Evolutionary conservation across 2,797 vertebrate genomes (phyloP).

Genomic region (Sebastes reedi): DNA sequence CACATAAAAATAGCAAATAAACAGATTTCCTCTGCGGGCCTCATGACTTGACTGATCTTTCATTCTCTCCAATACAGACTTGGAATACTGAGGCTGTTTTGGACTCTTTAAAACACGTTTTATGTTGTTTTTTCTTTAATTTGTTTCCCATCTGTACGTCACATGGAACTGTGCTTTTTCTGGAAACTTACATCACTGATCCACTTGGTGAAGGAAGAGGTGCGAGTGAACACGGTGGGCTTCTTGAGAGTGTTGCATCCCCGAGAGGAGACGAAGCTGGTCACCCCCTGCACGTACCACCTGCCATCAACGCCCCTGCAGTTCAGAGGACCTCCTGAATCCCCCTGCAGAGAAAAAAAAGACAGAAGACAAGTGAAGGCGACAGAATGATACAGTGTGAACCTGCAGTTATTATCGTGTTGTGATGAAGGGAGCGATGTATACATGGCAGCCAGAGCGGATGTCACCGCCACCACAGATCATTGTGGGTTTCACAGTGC

Average conservation of each 20-base stretch:
- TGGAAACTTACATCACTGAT: conserved; percentile 27
- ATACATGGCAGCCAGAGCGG: conserved; percentile 72
- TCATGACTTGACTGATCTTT: background rate
- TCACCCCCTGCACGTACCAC: conserved; percentile 52
- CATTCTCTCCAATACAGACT: background rate
- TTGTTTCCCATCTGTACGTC: background rate
- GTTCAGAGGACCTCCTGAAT: conserved; percentile 55
- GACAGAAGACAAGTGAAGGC: background rate
- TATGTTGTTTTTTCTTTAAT: background rate
- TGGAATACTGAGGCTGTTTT: background rate
- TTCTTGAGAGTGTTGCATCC: conserved; percentile 46
- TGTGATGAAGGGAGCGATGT: background rate
- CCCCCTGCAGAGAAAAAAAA: conserved; percentile 25
- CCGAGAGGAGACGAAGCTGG: conserved; percentile 31
- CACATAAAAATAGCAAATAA: background rate
- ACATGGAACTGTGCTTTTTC: background rate
- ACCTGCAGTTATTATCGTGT: background rate
- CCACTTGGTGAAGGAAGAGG: conserved; percentile 49
- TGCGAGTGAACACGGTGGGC: conserved; percentile 55
- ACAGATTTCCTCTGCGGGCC: background rate
- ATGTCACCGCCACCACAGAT: conserved; percentile 77
- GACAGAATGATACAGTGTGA: background rate
- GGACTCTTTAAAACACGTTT: background rate
- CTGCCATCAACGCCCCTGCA: conserved; percentile 14
- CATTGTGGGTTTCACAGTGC: conserved; percentile 61